Evolutionary conservation across 2,888 invertebrate genomes (phyloP).

Genomic region (Eucera pruinosa): DNA sequence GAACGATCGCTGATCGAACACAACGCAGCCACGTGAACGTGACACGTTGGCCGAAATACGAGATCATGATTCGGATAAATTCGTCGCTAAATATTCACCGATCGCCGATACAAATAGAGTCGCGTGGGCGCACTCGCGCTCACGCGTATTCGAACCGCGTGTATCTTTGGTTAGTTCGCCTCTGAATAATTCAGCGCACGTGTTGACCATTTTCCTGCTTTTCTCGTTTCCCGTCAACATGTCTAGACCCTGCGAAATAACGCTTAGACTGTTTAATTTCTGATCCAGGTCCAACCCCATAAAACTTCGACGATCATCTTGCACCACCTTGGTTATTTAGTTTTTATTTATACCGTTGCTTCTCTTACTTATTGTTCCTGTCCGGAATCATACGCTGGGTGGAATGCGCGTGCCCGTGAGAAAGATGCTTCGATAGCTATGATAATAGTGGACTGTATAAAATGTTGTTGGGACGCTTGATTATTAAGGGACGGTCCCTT

Average conservation of each 20-base stretch:
- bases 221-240: slow-evolving; percentile 34
- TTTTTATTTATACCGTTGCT: too few species aligned
- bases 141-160: not conserved
- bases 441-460: too few species aligned
- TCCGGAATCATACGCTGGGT: too few species aligned
- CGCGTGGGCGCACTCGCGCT: not conserved
- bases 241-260: slow-evolving; percentile 18
- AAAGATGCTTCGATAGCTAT: too few species aligned
- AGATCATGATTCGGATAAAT: slow-evolving; percentile 73
- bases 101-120: slow-evolving; percentile 62
- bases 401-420: too few species aligned
- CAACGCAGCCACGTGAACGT: slow-evolving; percentile 28
- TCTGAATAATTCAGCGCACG: slow-evolving; percentile 64
- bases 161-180: slow-evolving; percentile 13
- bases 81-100: slow-evolving; percentile 74
- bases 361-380: too few species aligned
- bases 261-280: slow-evolving; percentile 20
- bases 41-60: slow-evolving; percentile 42
- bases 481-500: too few species aligned
- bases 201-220: slow-evolving; percentile 49
- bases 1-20: slow-evolving; percentile 24
- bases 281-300: not conserved
- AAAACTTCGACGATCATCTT: too few species aligned
- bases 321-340: too few species aligned
- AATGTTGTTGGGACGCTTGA: too few species aligned